phyloP scores from a whole-genome alignment of 2,797 vertebrate species.

The Sebastolobus alascanus region DNA sequence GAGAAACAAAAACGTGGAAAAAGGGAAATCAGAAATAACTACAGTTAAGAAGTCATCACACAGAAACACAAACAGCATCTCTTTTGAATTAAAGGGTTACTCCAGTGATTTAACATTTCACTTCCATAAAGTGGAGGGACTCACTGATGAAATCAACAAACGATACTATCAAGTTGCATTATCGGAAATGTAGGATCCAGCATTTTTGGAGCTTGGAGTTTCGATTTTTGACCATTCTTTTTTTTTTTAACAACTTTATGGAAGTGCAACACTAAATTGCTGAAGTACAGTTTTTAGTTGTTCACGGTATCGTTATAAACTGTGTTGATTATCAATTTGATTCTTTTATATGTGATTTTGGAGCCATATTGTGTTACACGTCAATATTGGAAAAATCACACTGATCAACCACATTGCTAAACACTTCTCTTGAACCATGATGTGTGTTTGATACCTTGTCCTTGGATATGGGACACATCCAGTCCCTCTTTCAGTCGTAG shows the following conservation, averaged over 20 bases:
- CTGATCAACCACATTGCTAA: neutral
- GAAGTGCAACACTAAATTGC: neutral
- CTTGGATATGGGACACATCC: constrained; percentile 97
- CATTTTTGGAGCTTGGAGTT: neutral
- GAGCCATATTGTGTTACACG: too few relatives aligned
- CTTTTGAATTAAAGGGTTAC: neutral
- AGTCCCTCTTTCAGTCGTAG: constrained; percentile 94
- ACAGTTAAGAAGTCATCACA: neutral
- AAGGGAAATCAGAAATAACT: neutral
- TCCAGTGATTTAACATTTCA: neutral
- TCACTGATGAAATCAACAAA: neutral
- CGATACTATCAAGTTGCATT: neutral
- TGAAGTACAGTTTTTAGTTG: neutral
- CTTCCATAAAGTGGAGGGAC: too few relatives aligned
- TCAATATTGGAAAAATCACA: too few relatives aligned
- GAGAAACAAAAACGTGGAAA: neutral
- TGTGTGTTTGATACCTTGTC: constrained; percentile 88
- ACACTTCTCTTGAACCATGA: neutral
- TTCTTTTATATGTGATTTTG: neutral
- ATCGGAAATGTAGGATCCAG: neutral
- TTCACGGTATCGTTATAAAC: neutral
- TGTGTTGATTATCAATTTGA: neutral
- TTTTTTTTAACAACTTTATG: neutral
- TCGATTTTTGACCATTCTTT: neutral
- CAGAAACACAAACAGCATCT: neutral